Percentiles rank a stretch among this genome's conserved stretches.
Evolutionary conservation across 2,113 vertebrate genomes (phyloP).

Genomic region (Cromileptes altivelis): DNA sequence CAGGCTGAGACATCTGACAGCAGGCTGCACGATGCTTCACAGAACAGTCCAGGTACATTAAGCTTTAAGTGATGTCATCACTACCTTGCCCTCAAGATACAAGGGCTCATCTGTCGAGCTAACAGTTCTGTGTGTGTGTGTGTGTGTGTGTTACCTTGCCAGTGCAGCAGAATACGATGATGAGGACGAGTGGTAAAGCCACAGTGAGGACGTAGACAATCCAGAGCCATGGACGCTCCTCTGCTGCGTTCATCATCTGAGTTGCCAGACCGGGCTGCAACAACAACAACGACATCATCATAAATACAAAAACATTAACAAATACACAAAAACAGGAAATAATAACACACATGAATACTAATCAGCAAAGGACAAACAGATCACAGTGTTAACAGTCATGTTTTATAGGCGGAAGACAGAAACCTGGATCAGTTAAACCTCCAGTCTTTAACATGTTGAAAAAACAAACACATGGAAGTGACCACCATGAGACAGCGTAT

Average conservation of each 20-base stretch:
- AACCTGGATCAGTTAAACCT: no score
- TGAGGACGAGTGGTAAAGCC: slow-evolving; percentile 92
- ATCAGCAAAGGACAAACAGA: not conserved
- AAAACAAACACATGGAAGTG: no score
- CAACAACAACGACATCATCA: not conserved
- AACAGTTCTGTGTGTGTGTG: not conserved
- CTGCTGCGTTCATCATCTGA: slow-evolving; percentile 96
- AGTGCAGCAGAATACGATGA: slow-evolving; percentile 97
- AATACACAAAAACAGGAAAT: not conserved
- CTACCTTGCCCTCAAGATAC: not conserved
- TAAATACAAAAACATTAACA: not conserved
- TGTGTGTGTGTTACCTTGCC: slow-evolving; percentile 89
- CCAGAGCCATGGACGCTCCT: slow-evolving; percentile 98
- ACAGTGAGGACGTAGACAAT: slow-evolving; percentile 95
- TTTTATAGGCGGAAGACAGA: fast-evolving
- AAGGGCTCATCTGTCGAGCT: not conserved
- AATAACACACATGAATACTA: no score
- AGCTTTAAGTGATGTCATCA: not conserved
- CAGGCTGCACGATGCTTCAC: not conserved
- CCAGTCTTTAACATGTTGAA: no score
- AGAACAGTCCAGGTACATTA: not conserved
- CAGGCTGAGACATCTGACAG: not conserved
- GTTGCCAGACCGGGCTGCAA: slow-evolving; percentile 91
- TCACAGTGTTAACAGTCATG: no score
- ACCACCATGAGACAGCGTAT: no score